Conservation (phyloP, 2,888 invertebrate genomes). For the Callyntrura sp. region DNA sequence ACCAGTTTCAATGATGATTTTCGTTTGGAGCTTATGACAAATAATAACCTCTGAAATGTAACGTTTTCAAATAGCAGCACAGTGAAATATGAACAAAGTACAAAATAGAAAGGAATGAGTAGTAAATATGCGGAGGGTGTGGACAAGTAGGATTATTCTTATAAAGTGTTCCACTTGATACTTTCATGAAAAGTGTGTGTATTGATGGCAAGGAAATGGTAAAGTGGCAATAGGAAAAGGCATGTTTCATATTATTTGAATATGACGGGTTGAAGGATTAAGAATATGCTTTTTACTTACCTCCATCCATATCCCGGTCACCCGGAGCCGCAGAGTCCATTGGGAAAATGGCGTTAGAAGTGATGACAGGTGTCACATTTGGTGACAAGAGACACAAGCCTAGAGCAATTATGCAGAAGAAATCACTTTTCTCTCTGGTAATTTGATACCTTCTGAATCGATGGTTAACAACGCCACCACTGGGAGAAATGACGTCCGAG, state of each 20-base stretch:
- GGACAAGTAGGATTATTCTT: slow-evolving; percentile 47
- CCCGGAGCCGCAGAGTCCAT: slow-evolving; percentile 79
- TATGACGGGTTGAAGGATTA: slow-evolving; percentile 4
- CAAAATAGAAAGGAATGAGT: background rate
- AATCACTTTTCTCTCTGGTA: slow-evolving; percentile 83
- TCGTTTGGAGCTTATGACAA: no score
- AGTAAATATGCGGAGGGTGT: slow-evolving; percentile 34
- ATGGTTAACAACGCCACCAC: slow-evolving; percentile 59
- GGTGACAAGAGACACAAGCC: slow-evolving; percentile 82
- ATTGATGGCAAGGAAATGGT: background rate
- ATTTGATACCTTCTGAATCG: slow-evolving; percentile 83
- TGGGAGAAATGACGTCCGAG: background rate
- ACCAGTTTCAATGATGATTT: no score
- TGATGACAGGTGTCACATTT: slow-evolving; percentile 83
- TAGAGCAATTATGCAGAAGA: slow-evolving; percentile 83
- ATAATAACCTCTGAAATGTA: background rate
- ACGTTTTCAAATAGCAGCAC: background rate
- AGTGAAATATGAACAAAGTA: background rate
- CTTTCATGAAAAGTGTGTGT: slow-evolving; percentile 54
- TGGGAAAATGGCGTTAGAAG: slow-evolving; percentile 82
- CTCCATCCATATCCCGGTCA: slow-evolving; percentile 72
- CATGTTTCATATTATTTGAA: background rate
- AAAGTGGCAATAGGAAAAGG: background rate
- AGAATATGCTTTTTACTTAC: slow-evolving; percentile 52
- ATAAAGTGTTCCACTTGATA: slow-evolving; percentile 56